Percentiles rank a stretch among this genome's conserved stretches.
These are phyloP conservation scores for Caenorhabditis sulstoni DNA, from an alignment of 2,888 invertebrate genomes.

Conservation along the genomic window DNA sequence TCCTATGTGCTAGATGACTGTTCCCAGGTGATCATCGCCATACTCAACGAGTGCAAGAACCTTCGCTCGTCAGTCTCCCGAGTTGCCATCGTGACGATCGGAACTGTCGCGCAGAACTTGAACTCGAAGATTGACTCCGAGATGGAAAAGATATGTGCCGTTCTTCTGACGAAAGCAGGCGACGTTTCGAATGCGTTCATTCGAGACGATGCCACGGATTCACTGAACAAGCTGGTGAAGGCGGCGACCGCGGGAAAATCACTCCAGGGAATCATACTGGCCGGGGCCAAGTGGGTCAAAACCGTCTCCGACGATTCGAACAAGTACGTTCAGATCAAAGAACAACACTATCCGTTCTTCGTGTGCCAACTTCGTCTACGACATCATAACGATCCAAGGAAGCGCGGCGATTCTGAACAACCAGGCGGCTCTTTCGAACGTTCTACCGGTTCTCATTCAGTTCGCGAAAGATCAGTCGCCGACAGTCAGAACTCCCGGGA, in stretches of 20 bases:
- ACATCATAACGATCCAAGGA: conserved; percentile 86
- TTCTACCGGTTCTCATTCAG: conserved; percentile 62
- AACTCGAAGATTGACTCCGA: conserved; percentile 84
- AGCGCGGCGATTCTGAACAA: conserved; percentile 84
- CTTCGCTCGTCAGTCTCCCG: conserved; percentile 94
- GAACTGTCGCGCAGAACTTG: conserved; percentile 86
- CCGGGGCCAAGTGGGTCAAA: conserved; percentile 77
- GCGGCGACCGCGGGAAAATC: conserved; percentile 85
- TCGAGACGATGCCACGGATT: conserved; percentile 90
- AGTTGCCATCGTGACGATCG: conserved; percentile 89
- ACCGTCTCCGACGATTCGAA: background rate
- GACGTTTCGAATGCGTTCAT: conserved; percentile 96
- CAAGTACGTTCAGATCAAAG: conserved; percentile 85
- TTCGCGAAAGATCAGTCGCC: conserved; percentile 66
- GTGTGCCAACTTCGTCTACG: conserved; percentile 85
- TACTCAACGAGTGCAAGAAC: conserved; percentile 84
- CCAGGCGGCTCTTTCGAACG: conserved; percentile 36
- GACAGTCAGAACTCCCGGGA: conserved; percentile 64
- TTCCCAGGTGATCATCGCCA: conserved; percentile 63
- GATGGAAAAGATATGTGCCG: conserved; percentile 69
- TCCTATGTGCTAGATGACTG: background rate
- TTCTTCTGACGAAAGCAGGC: conserved; percentile 71
- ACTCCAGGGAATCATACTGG: conserved; percentile 81
- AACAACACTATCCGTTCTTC: conserved; percentile 91
- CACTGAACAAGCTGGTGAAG: conserved; percentile 89